Percentiles rank a stretch among this genome's conserved stretches.
Conservation (phyloP, 2,797 vertebrate genomes). For the Gadopsis bispinosus region DNA sequence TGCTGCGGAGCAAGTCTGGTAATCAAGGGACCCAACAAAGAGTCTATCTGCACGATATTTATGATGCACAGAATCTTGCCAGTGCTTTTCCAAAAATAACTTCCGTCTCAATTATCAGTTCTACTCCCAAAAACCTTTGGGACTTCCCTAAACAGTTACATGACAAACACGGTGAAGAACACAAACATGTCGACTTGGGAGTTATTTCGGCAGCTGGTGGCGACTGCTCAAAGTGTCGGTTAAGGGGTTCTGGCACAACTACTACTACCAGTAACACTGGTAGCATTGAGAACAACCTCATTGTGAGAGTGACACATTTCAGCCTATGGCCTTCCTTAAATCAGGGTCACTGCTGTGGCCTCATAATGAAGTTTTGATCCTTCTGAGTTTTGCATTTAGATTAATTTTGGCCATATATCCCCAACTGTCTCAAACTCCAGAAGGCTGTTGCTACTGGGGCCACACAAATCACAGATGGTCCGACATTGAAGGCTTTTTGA, state of each 20-base stretch:
- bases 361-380: neutral
- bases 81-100: constrained; percentile 33
- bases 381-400: neutral
- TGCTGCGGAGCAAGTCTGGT: neutral
- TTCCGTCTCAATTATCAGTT: neutral
- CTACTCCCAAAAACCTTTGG: constrained; percentile 32
- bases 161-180: constrained; percentile 3
- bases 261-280: neutral
- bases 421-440: neutral
- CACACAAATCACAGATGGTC: neutral
- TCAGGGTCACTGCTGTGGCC: neutral
- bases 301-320: neutral
- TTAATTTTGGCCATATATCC: neutral
- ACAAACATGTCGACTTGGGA: neutral
- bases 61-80: constrained; percentile 10
- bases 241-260: neutral
- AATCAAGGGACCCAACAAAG: constrained; percentile 24
- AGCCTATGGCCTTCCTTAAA: neutral
- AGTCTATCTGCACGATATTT: constrained; percentile 26
- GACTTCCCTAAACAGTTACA: constrained; percentile 13
- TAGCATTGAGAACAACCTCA: neutral
- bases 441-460: neutral
- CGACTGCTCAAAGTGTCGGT: neutral
- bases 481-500: neutral
- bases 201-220: neutral